Base-by-base conservation (phyloP, 1,140 invertebrate genomes). In the Lethrus apterus region DNA sequence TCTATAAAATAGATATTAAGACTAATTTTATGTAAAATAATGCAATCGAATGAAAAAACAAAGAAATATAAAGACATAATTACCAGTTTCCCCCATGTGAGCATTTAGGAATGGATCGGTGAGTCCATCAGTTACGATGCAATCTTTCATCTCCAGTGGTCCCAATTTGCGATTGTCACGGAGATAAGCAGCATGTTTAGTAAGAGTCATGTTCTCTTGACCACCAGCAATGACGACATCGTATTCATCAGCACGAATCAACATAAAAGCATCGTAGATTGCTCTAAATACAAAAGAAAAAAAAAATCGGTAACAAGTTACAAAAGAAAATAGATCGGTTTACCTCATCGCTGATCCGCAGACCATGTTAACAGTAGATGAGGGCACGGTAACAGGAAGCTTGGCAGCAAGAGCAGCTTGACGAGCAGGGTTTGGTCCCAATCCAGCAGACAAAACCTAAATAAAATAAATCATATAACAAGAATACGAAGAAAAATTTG, bases 21-120 rank as follows among this genome's bases (percentile, higher is more conserved):
- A 10, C 17, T 35, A n/a, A 13, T 35, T 8, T 31, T 31, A 7
- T 26, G 5, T 26, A 26, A 7, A 26, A 26, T 7, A 26, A 26
- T 18, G 11, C 8, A 43, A 17, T 43, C 8, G 17, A 46, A 4
- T 10, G 10, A 11, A 17, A 14, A 17, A 35, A n/a, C 18, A 10
- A 35, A 11, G 4, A 17, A 4, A n/a, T 35, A 7, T 8, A 9
- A 47, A 40, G 40, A 23, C 15, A 31, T 32, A 41, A 18, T 29
- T 69, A 86, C 84, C 84, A 56, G 89, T 93, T 32, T 86, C 68
- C 45, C 88, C 89, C 89, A 93, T 93, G 56, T 87, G 86, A 49
- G 84, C 78, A 52, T 78, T 73, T 55, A 78, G 60, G 64, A 92
- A 87, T 7, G 84, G 83, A 73, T 92, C 88, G 3, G 76, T 86